phyloP scores from a whole-genome alignment of 2,113 vertebrate species.

The Sinocyclocheilus anshuiensis region DNA sequence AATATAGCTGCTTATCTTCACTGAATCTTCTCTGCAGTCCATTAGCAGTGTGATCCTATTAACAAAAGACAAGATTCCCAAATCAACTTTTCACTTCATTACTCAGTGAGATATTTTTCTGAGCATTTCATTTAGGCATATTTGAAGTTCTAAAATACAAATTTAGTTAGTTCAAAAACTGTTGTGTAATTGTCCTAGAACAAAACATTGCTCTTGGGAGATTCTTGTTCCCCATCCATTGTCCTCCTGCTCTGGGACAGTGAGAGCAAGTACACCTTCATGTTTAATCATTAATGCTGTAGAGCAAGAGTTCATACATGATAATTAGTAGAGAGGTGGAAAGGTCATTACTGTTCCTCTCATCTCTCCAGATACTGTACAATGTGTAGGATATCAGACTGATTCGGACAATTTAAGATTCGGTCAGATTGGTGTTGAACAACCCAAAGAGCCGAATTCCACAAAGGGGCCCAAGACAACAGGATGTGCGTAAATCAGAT shows the following conservation, averaged over 20 bases:
- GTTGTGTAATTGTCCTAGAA: slow-evolving; percentile 16
- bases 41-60: neutral
- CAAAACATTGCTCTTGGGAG: slow-evolving; percentile 1
- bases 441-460: too few relatives aligned
- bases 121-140: neutral
- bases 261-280: slow-evolving; percentile 20
- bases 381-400: neutral
- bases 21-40: slow-evolving; percentile 15
- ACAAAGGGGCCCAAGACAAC: too few relatives aligned
- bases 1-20: slow-evolving; percentile 1
- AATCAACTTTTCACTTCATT: slow-evolving; percentile 9
- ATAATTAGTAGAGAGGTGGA: slow-evolving; percentile 25
- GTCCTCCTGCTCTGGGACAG: slow-evolving; percentile 18
- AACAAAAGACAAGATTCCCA: neutral
- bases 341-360: slow-evolving; percentile 25
- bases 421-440: too few relatives aligned
- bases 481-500: too few relatives aligned
- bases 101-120: neutral
- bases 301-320: slow-evolving; percentile 34
- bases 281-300: slow-evolving; percentile 37
- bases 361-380: slow-evolving; percentile 2
- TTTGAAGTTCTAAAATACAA: neutral
- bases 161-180: neutral
- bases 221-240: slow-evolving; percentile 10
- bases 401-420: too few relatives aligned